These are phyloP conservation scores for Meiosimyza platycephala DNA, from an alignment of 2,888 invertebrate species.

Conservation along the genomic window DNA sequence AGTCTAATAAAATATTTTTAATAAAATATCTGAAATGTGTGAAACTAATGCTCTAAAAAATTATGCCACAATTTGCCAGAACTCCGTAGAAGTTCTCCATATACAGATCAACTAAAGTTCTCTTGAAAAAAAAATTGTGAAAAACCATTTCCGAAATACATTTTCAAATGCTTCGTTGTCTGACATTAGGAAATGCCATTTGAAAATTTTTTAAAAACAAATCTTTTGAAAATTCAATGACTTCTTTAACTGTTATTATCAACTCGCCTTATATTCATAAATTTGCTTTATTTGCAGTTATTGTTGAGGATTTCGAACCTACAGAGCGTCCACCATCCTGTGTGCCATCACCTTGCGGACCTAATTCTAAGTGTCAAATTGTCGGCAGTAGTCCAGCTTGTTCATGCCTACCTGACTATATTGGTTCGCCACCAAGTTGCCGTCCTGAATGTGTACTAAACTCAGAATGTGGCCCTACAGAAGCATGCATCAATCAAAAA, in stretches of 20 bases:
- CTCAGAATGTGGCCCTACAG: constrained; percentile 81
- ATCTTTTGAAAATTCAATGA: neutral
- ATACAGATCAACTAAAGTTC: no score
- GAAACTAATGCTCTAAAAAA: no score
- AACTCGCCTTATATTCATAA: neutral
- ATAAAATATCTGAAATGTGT: no score
- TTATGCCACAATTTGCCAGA: no score
- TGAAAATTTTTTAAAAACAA: no score
- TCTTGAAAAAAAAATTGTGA: no score
- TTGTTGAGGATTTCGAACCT: constrained; percentile 55
- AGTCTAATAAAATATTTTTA: no score
- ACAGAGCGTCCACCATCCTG: constrained; percentile 81
- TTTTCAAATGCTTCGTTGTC: no score
- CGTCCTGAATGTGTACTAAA: constrained; percentile 84
- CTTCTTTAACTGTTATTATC: neutral
- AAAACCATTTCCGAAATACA: no score
- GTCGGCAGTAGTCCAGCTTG: constrained; percentile 80
- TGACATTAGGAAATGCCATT: no score
- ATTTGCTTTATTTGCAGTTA: constrained; percentile 42
- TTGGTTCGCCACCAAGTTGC: constrained; percentile 83
- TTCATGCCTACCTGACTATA: constrained; percentile 81
- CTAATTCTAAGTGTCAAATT: constrained; percentile 83
- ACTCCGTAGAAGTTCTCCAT: no score
- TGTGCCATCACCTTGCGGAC: constrained; percentile 85
- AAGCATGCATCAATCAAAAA: constrained; percentile 82